Percentiles rank a stretch among this genome's conserved stretches.
These are phyloP conservation scores for Danio albolineatus DNA, from an alignment of 2,797 vertebrate species.

Conservation along the genomic window DNA sequence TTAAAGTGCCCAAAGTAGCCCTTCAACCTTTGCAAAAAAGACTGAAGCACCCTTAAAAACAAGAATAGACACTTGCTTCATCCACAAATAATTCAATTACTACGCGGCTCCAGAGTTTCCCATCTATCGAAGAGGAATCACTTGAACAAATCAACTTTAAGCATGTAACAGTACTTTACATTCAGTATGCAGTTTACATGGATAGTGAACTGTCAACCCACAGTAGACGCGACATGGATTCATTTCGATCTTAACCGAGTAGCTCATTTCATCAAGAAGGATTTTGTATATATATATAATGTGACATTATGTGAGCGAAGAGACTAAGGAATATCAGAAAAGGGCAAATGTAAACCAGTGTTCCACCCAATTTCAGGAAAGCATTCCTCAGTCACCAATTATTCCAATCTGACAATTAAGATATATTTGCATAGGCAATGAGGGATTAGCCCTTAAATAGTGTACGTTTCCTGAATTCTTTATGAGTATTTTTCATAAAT, in stretches of 20 bases:
- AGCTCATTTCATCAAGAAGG: slow-evolving; percentile 82
- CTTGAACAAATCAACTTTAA: slow-evolving; percentile 30
- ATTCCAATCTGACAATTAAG: slow-evolving; percentile 89
- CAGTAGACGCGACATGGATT: slow-evolving; percentile 91
- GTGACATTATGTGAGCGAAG: slow-evolving; percentile 90
- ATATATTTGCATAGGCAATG: slow-evolving; percentile 99
- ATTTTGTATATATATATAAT: slow-evolving; percentile 83
- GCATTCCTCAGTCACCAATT: slow-evolving; percentile 81
- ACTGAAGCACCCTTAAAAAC: slow-evolving; percentile 59
- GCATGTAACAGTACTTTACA: slow-evolving; percentile 24
- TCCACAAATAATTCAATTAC: slow-evolving; percentile 42
- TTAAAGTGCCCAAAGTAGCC: slow-evolving; percentile 64
- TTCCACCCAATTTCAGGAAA: slow-evolving; percentile 86
- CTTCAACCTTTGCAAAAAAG: slow-evolving; percentile 61
- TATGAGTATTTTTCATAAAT: slow-evolving; percentile 80
- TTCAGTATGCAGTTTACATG: slow-evolving; percentile 50
- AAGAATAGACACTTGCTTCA: slow-evolving; percentile 47
- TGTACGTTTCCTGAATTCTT: slow-evolving; percentile 95
- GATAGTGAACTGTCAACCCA: slow-evolving; percentile 67
- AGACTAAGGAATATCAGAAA: slow-evolving; percentile 93
- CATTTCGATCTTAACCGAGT: slow-evolving; percentile 93
- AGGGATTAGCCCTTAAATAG: slow-evolving; percentile 98
- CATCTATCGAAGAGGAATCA: slow-evolving; percentile 26
- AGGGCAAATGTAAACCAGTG: slow-evolving; percentile 93
- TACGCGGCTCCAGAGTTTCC: background rate